A percentile compares a stretch with the other conserved stretches of the same genome.
Evolutionary conservation across 1,140 invertebrate species (phyloP).

Genomic region (Sinonovacula constricta): DNA sequence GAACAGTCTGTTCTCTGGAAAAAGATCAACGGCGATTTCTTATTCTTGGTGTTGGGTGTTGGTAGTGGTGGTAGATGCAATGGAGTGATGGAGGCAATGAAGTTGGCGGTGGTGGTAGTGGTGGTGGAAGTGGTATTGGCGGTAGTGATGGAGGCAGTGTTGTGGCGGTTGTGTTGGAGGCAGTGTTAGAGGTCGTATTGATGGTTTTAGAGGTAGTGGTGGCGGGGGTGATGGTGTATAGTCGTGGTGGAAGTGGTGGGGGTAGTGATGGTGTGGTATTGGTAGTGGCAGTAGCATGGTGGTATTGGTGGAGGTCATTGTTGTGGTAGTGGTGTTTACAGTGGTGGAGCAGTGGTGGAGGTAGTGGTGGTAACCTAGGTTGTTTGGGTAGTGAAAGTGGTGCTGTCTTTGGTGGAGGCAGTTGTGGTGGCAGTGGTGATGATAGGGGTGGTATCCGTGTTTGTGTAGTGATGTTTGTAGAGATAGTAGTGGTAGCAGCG

Average conservation of each 20-base stretch:
- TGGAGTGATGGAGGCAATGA: background rate
- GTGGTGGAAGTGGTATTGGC: background rate
- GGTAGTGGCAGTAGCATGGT: no score
- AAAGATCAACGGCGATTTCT: no score
- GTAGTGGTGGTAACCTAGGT: slow-evolving; percentile 10
- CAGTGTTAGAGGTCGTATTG: background rate
- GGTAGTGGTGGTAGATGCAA: background rate
- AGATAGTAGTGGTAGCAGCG: slow-evolving; percentile 1
- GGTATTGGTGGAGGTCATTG: background rate
- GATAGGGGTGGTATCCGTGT: background rate
- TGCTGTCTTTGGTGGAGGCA: background rate
- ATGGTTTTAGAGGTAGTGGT: background rate
- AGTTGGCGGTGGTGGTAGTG: background rate
- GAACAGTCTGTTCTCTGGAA: no score
- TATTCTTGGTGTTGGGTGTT: no score
- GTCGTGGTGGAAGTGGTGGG: background rate
- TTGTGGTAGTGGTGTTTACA: background rate
- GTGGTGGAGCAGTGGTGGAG: slow-evolving; percentile 5
- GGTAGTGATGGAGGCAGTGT: background rate
- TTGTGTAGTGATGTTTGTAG: slow-evolving; percentile 20
- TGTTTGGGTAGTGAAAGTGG: background rate
- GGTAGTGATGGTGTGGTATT: background rate
- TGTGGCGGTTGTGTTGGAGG: background rate
- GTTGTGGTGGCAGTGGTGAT: background rate
- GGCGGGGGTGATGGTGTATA: background rate